A percentile compares a stretch with the other conserved stretches of the same genome.
Conservation (phyloP, 2,888 invertebrate genomes). For the Unio delphinus region DNA sequence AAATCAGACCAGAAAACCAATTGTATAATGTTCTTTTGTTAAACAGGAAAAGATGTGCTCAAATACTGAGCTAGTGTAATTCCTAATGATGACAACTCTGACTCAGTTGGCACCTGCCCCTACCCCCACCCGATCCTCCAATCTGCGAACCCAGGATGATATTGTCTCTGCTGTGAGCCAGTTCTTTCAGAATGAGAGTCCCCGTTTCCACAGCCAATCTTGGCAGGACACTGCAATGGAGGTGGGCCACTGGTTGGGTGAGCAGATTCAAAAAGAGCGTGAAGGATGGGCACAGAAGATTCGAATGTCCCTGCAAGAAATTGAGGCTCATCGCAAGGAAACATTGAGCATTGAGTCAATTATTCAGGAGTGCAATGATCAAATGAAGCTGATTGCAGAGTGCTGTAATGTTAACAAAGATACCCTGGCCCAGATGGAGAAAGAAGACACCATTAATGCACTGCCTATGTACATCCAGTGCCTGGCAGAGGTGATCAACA, state of each 20-base stretch:
- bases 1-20: too few species aligned
- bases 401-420: slow-evolving; percentile 43
- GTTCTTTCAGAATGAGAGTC: slow-evolving; percentile 45
- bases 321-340: slow-evolving; percentile 54
- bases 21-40: too few species aligned
- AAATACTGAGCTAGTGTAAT: too few species aligned
- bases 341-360: slow-evolving; percentile 41
- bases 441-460: slow-evolving; percentile 35
- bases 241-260: slow-evolving; percentile 53
- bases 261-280: slow-evolving; percentile 58
- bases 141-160: slow-evolving; percentile 49
- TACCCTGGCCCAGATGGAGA: slow-evolving; percentile 28
- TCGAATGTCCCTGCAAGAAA: slow-evolving; percentile 58
- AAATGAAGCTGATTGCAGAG: slow-evolving; percentile 42
- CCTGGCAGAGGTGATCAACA: slow-evolving; percentile 46
- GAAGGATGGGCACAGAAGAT: slow-evolving; percentile 63
- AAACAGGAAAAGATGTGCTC: too few species aligned
- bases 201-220: slow-evolving; percentile 38
- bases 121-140: slow-evolving; percentile 42
- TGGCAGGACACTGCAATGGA: slow-evolving; percentile 47
- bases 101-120: slow-evolving; percentile 5
- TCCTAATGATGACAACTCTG: too few species aligned
- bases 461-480: slow-evolving; percentile 50
- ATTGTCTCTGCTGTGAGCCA: slow-evolving; percentile 47
- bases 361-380: slow-evolving; percentile 41